Base-by-base conservation (phyloP, 2,888 invertebrate genomes). In the Limnephilus lunatus region DNA sequence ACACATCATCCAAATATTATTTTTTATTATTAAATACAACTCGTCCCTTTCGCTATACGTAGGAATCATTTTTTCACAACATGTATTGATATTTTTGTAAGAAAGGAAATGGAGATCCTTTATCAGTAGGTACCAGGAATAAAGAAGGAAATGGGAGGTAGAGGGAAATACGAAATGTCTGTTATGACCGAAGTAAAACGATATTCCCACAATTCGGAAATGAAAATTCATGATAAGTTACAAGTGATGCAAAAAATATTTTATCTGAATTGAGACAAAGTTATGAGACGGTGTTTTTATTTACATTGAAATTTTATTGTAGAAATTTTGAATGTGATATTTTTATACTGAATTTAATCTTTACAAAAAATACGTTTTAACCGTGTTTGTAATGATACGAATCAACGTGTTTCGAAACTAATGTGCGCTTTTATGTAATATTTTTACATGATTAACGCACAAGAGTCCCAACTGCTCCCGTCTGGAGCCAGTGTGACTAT, bases 161-260 rank as follows among this genome's bases (percentile, higher is more conserved):
- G 4, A 80, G 32, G 81, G 81, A 89, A 89, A 89, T 89, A 35
- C 30, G 88, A 89, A 89, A 89, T 39, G 80, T 89, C 88, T 89
- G 88, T 89, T 81, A 80, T 31, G 87, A 31, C 48, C 87, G 15
- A 35, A 25, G 68, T 68, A 25, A 68, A 68, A 68, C 1, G 68
- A n/a, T 68, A 14, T 44, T n/a, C 31, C 86, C 53, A 48, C 44
- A 53, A 48, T n/a, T 86, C 44, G 91, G 91, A 88, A 88, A 91
- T 87, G 81, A 88, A 88, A 91, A 91, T 82, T 82, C 53, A 81
- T 81, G 91, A 88, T 88, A 91, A 88, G 81, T 81, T 81, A n/a
- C 81, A 81, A 91, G 81, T 30, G n/a, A n/a, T 53, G 88, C 25
- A 48, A 48, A 85, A 91, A 89, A 83, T 35, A 68, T 83, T 83